Evolutionary conservation across 2,113 vertebrate species (phyloP).

Genomic region (Rhineura floridana): DNA sequence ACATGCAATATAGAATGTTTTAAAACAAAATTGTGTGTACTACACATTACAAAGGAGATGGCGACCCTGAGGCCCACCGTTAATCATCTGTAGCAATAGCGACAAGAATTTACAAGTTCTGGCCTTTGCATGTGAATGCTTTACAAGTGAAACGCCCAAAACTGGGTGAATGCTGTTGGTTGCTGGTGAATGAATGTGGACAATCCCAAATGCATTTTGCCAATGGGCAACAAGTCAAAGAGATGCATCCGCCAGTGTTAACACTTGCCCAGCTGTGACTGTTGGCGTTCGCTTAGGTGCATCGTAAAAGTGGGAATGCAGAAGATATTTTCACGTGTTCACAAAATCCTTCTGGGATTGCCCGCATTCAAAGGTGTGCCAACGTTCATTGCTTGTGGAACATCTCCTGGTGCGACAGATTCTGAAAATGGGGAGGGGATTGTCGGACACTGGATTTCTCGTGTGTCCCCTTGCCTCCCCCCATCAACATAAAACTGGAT

Average conservation of each 20-base stretch:
- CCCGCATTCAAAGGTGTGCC: not conserved
- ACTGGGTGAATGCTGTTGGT: too few species aligned
- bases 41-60: not conserved
- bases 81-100: too few species aligned
- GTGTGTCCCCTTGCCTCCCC: not conserved
- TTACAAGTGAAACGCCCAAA: not conserved
- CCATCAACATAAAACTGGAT: too few species aligned
- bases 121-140: too few species aligned
- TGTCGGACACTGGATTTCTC: not conserved
- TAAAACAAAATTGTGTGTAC: not conserved
- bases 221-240: not conserved
- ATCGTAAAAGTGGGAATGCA: not conserved
- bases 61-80: not conserved
- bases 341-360: not conserved
- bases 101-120: too few species aligned
- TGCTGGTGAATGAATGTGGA: not conserved
- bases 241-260: not conserved
- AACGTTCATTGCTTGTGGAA: not conserved
- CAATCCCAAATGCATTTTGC: not conserved
- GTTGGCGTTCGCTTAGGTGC: not conserved
- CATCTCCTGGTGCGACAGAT: not conserved
- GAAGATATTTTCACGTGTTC: not conserved
- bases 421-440: not conserved
- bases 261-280: not conserved
- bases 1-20: too few species aligned